Conservation (phyloP, 2,797 vertebrate genomes). For the Carduelis carduelis region DNA sequence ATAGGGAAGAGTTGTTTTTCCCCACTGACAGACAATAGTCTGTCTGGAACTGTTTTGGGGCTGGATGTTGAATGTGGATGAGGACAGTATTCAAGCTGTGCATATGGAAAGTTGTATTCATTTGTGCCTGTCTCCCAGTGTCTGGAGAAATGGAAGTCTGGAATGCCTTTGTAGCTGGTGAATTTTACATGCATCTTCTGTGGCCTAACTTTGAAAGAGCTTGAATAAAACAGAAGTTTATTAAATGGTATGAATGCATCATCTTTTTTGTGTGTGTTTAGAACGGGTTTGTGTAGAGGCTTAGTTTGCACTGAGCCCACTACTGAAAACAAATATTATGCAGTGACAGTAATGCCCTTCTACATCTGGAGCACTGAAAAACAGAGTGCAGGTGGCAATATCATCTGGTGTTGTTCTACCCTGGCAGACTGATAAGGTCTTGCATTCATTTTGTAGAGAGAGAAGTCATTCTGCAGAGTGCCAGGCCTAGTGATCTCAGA, state of each 20-base stretch:
- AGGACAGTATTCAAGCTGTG: background rate
- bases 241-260: background rate
- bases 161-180: background rate
- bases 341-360: background rate
- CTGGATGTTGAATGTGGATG: background rate
- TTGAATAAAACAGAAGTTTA: constrained; percentile 40
- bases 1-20: background rate
- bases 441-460: background rate
- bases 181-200: background rate
- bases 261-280: background rate
- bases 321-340: background rate
- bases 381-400: background rate
- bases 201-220: constrained; percentile 21
- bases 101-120: background rate
- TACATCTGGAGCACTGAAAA: background rate
- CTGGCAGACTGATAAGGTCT: background rate
- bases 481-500: background rate
- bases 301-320: background rate
- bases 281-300: background rate
- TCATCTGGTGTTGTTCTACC: background rate
- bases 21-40: background rate
- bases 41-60: background rate
- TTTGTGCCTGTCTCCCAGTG: constrained; percentile 15
- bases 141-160: constrained; percentile 10
- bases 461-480: background rate